These are phyloP conservation scores for Campoplex nolae DNA, from an alignment of 2,888 invertebrate genomes.

Conservation along the genomic window DNA sequence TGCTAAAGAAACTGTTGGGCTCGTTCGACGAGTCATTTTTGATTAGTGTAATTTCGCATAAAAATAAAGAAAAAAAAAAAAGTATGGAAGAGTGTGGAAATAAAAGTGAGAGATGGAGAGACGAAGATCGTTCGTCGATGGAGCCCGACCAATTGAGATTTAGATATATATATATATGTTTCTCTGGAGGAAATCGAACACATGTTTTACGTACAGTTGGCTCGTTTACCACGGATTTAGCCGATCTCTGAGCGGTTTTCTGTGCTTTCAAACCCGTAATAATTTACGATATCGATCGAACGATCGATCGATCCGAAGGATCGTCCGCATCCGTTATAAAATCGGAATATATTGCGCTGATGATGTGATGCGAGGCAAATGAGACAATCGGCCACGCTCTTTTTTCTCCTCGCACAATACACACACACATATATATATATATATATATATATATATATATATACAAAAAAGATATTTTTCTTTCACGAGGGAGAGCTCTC, in stretches of 20 bases:
- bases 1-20: background rate
- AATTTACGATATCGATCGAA: slow-evolving; percentile 61
- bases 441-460: slow-evolving; percentile 25
- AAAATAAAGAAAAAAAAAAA: background rate
- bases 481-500: background rate
- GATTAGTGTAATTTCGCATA: background rate
- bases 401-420: slow-evolving; percentile 37
- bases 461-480: slow-evolving; percentile 69
- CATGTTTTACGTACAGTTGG: slow-evolving; percentile 42
- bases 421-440: too few relatives aligned
- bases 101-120: slow-evolving; percentile 4
- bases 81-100: background rate
- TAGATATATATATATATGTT: slow-evolving; percentile 27
- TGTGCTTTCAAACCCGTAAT: slow-evolving; percentile 61
- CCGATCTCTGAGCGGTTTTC: slow-evolving; percentile 35
- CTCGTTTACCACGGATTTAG: slow-evolving; percentile 60
- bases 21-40: background rate
- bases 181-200: slow-evolving; percentile 52
- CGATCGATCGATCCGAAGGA: slow-evolving; percentile 51
- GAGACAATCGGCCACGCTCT: slow-evolving; percentile 50
- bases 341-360: slow-evolving; percentile 35
- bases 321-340: slow-evolving; percentile 51
- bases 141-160: slow-evolving; percentile 44
- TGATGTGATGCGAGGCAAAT: slow-evolving; percentile 60
- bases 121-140: slow-evolving; percentile 34